phyloP scores from a whole-genome alignment of 1,140 invertebrate species.

The Agraylea sexmaculata region DNA sequence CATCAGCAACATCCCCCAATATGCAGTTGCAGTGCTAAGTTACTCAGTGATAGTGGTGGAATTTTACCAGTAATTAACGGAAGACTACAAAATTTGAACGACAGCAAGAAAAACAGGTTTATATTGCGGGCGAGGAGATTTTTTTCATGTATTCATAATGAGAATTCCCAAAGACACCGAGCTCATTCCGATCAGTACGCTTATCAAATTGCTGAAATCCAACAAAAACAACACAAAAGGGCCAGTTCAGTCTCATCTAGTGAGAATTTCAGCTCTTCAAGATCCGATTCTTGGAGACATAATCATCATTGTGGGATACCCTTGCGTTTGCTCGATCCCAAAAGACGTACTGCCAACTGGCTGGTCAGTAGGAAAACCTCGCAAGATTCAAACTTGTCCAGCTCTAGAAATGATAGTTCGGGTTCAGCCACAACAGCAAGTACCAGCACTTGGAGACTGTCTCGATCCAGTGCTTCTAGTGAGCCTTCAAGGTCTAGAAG shows the following conservation, averaged over 20 bases:
- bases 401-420: conserved; percentile 78
- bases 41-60: conserved; percentile 35
- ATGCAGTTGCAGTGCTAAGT: conserved; percentile 59
- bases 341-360: conserved; percentile 71
- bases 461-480: conserved; percentile 55
- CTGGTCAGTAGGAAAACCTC: conserved; percentile 78
- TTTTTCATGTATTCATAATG: conserved; percentile 37
- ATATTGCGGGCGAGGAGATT: conserved; percentile 30
- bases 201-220: conserved; percentile 68
- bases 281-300: conserved; percentile 68
- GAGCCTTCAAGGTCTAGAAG: conserved; percentile 29
- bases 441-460: conserved; percentile 73
- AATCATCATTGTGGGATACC: conserved; percentile 65
- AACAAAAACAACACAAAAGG: conserved; percentile 60
- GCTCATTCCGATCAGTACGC: conserved; percentile 58
- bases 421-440: conserved; percentile 74
- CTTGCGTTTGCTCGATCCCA: conserved; percentile 58
- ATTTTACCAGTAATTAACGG: conserved; percentile 18
- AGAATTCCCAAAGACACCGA: conserved; percentile 25
- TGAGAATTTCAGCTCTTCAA: conserved; percentile 78
- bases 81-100: conserved; percentile 17
- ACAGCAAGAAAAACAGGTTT: conserved; percentile 23
- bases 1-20: conserved; percentile 45
- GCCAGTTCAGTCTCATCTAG: conserved; percentile 77
- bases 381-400: conserved; percentile 79